Conservation (phyloP, 2,888 invertebrate species). For the Marasmarcha lunaedactyla region DNA sequence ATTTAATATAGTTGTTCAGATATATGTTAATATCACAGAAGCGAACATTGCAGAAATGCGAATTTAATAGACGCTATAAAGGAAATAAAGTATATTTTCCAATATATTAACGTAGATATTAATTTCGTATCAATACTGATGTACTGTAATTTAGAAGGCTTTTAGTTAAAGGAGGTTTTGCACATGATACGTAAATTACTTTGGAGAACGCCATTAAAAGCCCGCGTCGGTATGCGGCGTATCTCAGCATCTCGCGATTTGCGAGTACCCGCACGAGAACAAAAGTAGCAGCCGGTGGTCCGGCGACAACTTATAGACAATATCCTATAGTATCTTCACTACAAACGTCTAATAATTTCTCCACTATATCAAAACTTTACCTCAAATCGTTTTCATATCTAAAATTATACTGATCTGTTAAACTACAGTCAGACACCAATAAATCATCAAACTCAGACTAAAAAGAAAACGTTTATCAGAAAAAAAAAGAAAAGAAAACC, state of each 20-base stretch:
- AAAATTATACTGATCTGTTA: neutral
- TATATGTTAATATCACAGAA: no score
- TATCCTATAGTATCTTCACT: neutral
- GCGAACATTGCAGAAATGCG: no score
- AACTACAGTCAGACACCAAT: conserved; percentile 19
- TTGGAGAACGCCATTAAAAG: conserved; percentile 56
- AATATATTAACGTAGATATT: conserved; percentile 27
- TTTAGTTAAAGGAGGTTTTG: conserved; percentile 65
- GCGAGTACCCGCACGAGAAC: conserved; percentile 51
- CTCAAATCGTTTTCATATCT: no score
- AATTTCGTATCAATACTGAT: conserved; percentile 59
- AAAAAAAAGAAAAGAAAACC: conserved; percentile 41
- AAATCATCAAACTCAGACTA: conserved; percentile 40
- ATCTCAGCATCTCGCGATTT: conserved; percentile 62
- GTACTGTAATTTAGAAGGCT: conserved; percentile 63
- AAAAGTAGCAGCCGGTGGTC: conserved; percentile 63
- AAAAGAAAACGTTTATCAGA: conserved; percentile 47
- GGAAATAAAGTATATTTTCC: no score
- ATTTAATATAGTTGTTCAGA: conserved; percentile 3
- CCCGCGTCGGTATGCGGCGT: conserved; percentile 54
- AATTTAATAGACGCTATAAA: no score
- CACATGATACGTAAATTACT: conserved; percentile 66
- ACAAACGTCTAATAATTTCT: conserved; percentile 9
- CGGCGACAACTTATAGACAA: conserved; percentile 6
- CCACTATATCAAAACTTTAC: no score